Conservation (phyloP, 2,797 vertebrate genomes). For the Oreortyx pictus region DNA sequence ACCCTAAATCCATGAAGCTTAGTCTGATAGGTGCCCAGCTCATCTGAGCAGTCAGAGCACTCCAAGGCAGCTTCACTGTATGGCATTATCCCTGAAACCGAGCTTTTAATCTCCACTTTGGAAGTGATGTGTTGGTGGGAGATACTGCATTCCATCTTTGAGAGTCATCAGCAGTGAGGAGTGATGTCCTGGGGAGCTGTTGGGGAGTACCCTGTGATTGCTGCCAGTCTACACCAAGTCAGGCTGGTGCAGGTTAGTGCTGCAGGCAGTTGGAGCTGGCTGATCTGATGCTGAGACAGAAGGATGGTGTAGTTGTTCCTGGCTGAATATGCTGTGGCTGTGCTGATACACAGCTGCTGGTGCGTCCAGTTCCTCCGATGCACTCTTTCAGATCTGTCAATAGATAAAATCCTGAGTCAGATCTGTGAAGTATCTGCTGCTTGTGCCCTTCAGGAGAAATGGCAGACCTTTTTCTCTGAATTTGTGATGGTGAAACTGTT, state of each 20-base stretch:
- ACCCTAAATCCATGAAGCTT: background rate
- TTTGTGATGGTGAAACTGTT: background rate
- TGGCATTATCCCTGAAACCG: background rate
- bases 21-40: background rate
- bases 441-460: background rate
- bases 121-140: background rate
- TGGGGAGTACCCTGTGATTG: background rate
- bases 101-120: background rate
- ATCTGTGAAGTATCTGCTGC: background rate
- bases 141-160: background rate
- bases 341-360: background rate
- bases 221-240: background rate
- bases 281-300: background rate
- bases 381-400: background rate
- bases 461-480: background rate
- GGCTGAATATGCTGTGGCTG: background rate
- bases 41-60: background rate
- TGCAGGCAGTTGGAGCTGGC: background rate
- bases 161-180: background rate
- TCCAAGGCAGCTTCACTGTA: background rate
- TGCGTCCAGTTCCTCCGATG: background rate
- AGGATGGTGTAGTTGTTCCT: background rate
- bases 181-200: rapidly evolving
- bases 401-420: background rate
- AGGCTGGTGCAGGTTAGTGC: background rate